Conservation (phyloP, 2,797 vertebrate species). For the Cynopterus sphinx region DNA sequence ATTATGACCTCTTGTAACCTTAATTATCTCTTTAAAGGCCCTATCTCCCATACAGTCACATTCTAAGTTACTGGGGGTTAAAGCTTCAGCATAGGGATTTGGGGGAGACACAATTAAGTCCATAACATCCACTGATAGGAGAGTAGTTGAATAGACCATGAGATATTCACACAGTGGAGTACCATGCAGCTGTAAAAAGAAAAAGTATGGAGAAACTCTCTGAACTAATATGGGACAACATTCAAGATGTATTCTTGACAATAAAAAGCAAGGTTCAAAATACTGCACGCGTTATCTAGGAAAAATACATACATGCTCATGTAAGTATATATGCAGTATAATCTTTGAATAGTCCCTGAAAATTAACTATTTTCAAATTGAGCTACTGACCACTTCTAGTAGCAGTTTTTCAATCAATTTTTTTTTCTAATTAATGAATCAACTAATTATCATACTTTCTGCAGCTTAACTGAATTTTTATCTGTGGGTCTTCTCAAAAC, state of each 20-base stretch:
- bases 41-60: not conserved
- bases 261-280: not conserved
- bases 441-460: not conserved
- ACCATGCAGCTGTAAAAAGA: not conserved
- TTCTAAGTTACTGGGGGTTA: not conserved
- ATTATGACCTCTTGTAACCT: not conserved
- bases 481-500: conserved; percentile 7
- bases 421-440: not conserved
- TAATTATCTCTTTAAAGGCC: not conserved
- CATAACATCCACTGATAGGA: not conserved
- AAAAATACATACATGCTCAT: not conserved
- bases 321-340: not conserved
- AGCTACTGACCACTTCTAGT: not conserved
- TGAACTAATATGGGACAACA: not conserved
- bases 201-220: not conserved
- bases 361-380: not conserved
- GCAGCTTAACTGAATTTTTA: not conserved
- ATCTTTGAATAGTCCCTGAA: not conserved
- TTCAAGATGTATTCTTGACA: not conserved
- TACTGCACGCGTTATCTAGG: not conserved
- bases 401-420: not conserved
- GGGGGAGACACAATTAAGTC: not conserved
- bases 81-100: not conserved
- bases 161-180: not conserved
- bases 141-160: not conserved